A percentile compares a stretch with the other conserved stretches of the same genome.
These are phyloP conservation scores for Drosophila kikkawai DNA, from an alignment of 1,140 invertebrate species.

Conservation along the genomic window DNA sequence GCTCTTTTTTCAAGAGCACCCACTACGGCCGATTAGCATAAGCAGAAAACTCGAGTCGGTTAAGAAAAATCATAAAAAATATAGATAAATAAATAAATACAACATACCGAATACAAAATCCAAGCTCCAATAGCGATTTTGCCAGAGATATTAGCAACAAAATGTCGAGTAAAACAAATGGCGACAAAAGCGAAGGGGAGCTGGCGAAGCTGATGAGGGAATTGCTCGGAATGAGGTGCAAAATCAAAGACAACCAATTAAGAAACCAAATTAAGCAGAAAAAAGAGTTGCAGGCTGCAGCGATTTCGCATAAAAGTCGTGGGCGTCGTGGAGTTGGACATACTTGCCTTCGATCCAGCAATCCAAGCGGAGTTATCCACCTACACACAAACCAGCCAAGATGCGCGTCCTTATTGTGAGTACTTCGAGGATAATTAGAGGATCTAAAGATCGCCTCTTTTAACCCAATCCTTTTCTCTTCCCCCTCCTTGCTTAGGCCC, in stretches of 20 bases:
- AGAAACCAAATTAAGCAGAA: constrained; percentile 31
- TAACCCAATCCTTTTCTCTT: neutral
- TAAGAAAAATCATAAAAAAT: constrained; percentile 62
- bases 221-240: constrained; percentile 34
- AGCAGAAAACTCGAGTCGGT: constrained; percentile 35
- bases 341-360: constrained; percentile 51
- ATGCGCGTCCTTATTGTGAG: constrained; percentile 76
- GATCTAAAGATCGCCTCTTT: neutral
- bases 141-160: constrained; percentile 17
- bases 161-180: constrained; percentile 7
- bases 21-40: constrained; percentile 75
- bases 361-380: constrained; percentile 54
- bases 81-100: constrained; percentile 4
- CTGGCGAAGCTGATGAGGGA: constrained; percentile 30
- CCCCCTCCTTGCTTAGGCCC: constrained; percentile 13
- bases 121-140: neutral
- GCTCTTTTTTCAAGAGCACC: constrained; percentile 79
- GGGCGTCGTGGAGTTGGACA: constrained; percentile 54
- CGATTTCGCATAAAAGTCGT: constrained; percentile 69
- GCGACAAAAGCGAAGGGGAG: constrained; percentile 46
- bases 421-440: constrained; percentile 5
- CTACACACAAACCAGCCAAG: constrained; percentile 42
- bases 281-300: constrained; percentile 39
- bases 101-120: neutral
- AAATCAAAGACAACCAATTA: constrained; percentile 47